Percentiles rank a stretch among this genome's conserved stretches.
Evolutionary conservation across 37 sponge, comb jelly and placozoan genomes (phyloP).

Genomic region (Spongilla lacustris): DNA sequence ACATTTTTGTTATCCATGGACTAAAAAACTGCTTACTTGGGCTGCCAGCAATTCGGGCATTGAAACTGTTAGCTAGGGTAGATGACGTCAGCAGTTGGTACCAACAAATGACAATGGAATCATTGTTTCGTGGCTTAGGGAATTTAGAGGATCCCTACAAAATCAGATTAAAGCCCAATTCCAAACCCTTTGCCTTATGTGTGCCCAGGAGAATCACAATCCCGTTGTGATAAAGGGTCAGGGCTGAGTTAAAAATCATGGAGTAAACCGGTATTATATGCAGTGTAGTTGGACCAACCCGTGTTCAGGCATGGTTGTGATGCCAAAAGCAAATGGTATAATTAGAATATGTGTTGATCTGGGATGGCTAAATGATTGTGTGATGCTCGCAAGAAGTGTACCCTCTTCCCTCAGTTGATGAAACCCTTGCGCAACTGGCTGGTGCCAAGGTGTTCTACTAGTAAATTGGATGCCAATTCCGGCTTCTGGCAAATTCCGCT

Average conservation of each 20-base stretch:
- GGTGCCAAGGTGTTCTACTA: constrained; percentile 18
- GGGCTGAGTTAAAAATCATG: constrained; percentile 10
- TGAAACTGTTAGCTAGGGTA: constrained; percentile 9
- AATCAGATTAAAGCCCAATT: constrained; percentile 5
- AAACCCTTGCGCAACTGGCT: constrained; percentile 25
- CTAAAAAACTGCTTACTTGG: constrained; percentile 13
- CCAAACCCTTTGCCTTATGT: constrained; percentile 6
- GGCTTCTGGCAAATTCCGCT: constrained; percentile 64
- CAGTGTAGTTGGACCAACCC: constrained; percentile 19
- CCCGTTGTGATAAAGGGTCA: constrained; percentile 8
- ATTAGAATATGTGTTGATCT: constrained; percentile 28
- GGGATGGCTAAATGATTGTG: constrained; percentile 2
- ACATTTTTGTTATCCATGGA: constrained; percentile 5
- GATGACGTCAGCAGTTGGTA: not conserved
- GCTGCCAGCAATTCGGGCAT: constrained; percentile 17
- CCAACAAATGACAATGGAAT: not conserved
- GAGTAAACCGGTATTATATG: not conserved
- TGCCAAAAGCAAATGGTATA: not conserved
- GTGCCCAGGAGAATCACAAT: not conserved
- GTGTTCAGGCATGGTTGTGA: constrained; percentile 33
- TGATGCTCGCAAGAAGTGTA: constrained; percentile 25
- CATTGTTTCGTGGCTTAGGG: constrained; percentile 13
- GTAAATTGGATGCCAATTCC: constrained; percentile 61
- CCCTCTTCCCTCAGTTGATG: constrained; percentile 19
- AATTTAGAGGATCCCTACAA: constrained; percentile 8